Evolutionary conservation across 2,888 invertebrate genomes (phyloP).

Genomic region (Campoletis raptor): DNA sequence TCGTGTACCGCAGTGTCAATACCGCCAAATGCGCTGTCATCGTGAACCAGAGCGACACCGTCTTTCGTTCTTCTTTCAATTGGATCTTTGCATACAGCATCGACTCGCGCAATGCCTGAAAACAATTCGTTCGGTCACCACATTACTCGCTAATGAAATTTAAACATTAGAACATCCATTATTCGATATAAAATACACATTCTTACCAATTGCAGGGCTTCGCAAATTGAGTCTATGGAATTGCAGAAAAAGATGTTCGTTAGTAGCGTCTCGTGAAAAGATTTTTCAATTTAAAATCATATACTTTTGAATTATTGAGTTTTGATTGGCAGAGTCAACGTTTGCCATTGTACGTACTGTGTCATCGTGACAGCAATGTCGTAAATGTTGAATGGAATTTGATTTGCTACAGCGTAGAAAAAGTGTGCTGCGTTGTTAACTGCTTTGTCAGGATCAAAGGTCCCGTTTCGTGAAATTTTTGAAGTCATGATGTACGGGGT

Average conservation of each 20-base stretch:
- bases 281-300: no score
- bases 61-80: neutral
- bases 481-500: neutral
- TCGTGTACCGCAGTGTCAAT: neutral
- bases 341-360: neutral
- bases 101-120: neutral
- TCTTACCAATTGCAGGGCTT: neutral
- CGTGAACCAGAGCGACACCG: neutral
- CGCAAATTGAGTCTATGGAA: neutral
- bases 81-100: neutral
- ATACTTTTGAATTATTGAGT: no score
- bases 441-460: neutral
- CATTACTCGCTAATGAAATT: neutral
- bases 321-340: no score
- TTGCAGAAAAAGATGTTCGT: neutral
- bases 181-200: neutral
- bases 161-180: neutral
- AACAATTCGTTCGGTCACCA: neutral
- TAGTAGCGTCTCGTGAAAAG: neutral
- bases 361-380: conserved; percentile 8
- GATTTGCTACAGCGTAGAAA: neutral
- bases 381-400: conserved; percentile 1
- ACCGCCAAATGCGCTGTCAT: neutral
- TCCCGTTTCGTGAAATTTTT: neutral
- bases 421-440: neutral